Conservation (phyloP, 2,888 invertebrate species). For the Plagodis dolabraria region DNA sequence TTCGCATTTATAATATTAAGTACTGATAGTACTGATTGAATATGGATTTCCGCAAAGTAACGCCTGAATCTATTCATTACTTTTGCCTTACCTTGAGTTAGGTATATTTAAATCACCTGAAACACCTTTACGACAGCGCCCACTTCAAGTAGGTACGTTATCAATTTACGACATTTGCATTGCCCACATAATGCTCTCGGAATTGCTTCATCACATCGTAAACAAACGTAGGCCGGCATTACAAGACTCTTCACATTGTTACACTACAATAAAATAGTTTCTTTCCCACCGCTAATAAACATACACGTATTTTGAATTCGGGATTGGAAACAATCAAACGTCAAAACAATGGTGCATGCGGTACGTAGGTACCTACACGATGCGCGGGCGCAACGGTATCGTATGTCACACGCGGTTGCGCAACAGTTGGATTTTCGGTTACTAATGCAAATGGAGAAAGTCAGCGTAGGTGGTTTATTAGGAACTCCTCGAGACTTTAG, state of each 20-base stretch:
- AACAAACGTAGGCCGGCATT: constrained; percentile 21
- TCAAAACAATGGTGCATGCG: constrained; percentile 34
- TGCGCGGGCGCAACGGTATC: constrained; percentile 31
- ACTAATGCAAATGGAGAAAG: constrained; percentile 45
- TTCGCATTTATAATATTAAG: too few species aligned
- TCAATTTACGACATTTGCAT: constrained; percentile 19
- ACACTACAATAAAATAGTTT: constrained; percentile 36
- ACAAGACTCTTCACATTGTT: constrained; percentile 29
- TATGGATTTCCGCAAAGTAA: too few species aligned
- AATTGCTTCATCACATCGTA: constrained; percentile 27
- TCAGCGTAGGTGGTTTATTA: constrained; percentile 40
- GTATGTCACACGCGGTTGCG: constrained; percentile 24
- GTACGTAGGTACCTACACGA: constrained; percentile 24
- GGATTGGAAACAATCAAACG: constrained; percentile 33
- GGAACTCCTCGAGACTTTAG: constrained; percentile 29
- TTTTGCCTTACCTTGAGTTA: constrained; percentile 9
- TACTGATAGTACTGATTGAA: too few species aligned
- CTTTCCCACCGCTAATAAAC: constrained; percentile 38
- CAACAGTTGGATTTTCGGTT: constrained; percentile 27
- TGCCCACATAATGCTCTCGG: constrained; percentile 20
- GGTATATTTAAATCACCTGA: constrained; percentile 12
- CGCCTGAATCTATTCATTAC: too few species aligned
- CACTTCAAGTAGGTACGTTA: constrained; percentile 10
- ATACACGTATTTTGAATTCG: constrained; percentile 32
- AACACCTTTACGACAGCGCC: constrained; percentile 10